phyloP scores from a whole-genome alignment of 2,113 vertebrate species.

The Rhineura floridana region DNA sequence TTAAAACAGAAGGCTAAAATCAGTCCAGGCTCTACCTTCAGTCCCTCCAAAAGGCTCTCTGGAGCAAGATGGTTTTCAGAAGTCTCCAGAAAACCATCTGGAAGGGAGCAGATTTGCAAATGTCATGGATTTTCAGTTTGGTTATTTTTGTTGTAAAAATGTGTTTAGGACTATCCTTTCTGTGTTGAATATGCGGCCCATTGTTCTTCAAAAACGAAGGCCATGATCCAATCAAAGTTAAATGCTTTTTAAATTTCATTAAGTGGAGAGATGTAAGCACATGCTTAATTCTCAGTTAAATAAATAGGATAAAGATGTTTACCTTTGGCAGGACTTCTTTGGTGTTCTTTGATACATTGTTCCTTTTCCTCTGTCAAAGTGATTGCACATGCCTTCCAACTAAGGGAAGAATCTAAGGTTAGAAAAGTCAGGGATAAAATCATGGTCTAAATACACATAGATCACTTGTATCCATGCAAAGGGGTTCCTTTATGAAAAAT shows the following conservation, averaged over 20 bases:
- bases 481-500: background rate
- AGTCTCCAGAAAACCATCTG: too few relatives aligned
- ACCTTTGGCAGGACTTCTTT: background rate
- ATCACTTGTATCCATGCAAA: background rate
- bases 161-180: background rate
- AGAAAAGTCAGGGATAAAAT: background rate
- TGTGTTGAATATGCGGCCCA: background rate
- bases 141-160: conserved; percentile 7
- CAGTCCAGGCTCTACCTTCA: too few relatives aligned
- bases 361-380: background rate
- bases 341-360: background rate
- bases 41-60: too few relatives aligned
- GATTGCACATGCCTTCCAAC: background rate
- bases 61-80: too few relatives aligned
- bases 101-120: too few relatives aligned
- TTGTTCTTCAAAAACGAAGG: background rate
- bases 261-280: background rate
- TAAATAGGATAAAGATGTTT: background rate
- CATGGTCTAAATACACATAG: background rate
- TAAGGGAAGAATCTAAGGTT: background rate
- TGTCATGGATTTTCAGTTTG: background rate
- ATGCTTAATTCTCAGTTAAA: background rate
- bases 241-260: background rate
- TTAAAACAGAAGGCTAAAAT: too few relatives aligned
- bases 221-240: background rate